Conservation (phyloP, 1,140 invertebrate species). For the Saxidomus purpurata region DNA sequence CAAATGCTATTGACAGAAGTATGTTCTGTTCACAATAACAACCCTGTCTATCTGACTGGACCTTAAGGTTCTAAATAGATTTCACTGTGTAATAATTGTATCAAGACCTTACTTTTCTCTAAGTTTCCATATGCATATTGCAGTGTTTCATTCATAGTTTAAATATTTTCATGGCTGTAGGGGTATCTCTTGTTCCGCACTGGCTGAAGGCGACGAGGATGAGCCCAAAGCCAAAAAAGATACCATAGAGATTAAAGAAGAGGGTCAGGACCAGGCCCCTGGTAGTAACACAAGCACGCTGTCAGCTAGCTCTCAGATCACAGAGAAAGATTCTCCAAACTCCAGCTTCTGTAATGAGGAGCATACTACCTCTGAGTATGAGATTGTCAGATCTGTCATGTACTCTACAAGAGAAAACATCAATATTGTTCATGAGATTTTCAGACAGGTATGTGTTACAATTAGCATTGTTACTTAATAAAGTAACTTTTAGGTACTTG, state of each 20-base stretch:
- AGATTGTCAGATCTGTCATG: conserved; percentile 94
- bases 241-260: conserved; percentile 53
- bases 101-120: no score
- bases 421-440: conserved; percentile 97
- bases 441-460: conserved; percentile 91
- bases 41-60: no score
- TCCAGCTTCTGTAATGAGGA: conserved; percentile 86
- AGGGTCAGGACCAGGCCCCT: conserved; percentile 68
- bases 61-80: no score
- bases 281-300: conserved; percentile 81
- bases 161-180: no score
- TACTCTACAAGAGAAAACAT: conserved; percentile 96
- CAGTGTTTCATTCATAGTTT: no score
- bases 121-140: no score
- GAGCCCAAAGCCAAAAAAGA: conserved; percentile 64
- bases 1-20: no score
- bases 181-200: conserved; percentile 74
- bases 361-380: conserved; percentile 85
- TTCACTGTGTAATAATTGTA: no score
- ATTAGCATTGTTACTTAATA: no score
- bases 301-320: conserved; percentile 74
- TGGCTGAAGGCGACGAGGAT: conserved; percentile 69
- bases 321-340: conserved; percentile 79
- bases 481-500: no score
- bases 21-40: no score